A percentile compares a stretch with the other conserved stretches of the same genome.
Conservation (phyloP, 2,888 invertebrate species). For the Tetragnatha montana region DNA sequence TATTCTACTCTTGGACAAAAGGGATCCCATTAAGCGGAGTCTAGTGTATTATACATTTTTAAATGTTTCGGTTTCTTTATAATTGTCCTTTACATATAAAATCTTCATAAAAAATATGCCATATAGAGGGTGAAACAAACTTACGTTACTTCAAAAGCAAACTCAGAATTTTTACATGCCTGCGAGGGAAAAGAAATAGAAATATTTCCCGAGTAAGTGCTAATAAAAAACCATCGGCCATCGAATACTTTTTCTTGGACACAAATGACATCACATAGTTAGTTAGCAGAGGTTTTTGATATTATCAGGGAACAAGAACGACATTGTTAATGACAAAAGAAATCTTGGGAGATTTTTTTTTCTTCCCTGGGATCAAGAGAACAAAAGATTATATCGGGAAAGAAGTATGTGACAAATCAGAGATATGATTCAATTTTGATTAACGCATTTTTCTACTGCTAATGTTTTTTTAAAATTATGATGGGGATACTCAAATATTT, state of each 20-base stretch:
- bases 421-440: not conserved
- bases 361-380: not conserved
- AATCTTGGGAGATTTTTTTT: not conserved
- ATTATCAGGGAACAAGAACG: not conserved
- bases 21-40: no score
- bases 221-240: slow-evolving; percentile 6
- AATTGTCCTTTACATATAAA: no score
- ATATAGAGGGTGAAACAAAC: no score
- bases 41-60: no score
- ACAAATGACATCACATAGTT: slow-evolving; percentile 9
- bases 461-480: not conserved
- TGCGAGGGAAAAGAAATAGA: not conserved
- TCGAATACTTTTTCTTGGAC: slow-evolving; percentile 16
- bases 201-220: not conserved
- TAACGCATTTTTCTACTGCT: not conserved
- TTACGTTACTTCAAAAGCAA: not conserved
- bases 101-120: no score
- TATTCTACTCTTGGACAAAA: no score
- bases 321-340: not conserved
- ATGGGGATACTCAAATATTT: no score
- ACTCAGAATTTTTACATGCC: not conserved
- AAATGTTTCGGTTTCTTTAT: no score
- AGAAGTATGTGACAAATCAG: not conserved
- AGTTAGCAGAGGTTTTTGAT: slow-evolving; percentile 3
- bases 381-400: not conserved